phyloP scores from a whole-genome alignment of 2,113 vertebrate species.

The Damaliscus lunatus region DNA sequence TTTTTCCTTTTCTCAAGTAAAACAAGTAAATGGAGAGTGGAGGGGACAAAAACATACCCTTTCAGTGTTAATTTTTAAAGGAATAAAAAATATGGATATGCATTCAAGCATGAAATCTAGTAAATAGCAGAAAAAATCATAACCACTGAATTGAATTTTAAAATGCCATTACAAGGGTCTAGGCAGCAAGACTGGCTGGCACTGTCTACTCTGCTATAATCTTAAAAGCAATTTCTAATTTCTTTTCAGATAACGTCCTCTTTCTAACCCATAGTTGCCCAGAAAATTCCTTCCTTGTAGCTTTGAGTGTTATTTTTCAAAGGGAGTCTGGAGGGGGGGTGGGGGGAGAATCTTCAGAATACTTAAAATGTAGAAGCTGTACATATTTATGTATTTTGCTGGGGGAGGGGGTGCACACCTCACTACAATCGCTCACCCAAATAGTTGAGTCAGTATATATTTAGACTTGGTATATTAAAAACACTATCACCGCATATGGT shows the following conservation, averaged over 20 bases:
- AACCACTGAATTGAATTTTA: constrained; percentile 2
- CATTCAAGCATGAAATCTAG: constrained; percentile 10
- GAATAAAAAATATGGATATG: constrained; percentile 2
- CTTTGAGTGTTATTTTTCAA: not conserved
- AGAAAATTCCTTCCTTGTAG: not conserved
- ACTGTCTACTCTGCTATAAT: not conserved
- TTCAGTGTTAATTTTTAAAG: constrained; percentile 28
- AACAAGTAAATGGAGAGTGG: constrained; percentile 15
- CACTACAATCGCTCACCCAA: not conserved
- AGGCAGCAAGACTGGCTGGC: not conserved
- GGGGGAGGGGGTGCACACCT: not conserved
- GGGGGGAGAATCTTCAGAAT: not conserved
- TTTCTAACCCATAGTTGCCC: not conserved
- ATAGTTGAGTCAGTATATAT: not conserved
- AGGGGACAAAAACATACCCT: constrained; percentile 8
- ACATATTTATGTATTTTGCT: not conserved
- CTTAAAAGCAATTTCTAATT: constrained; percentile 6
- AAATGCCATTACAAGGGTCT: constrained; percentile 6
- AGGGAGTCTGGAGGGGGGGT: not conserved
- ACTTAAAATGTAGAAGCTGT: not conserved
- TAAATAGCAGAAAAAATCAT: not conserved
- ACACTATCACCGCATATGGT: not conserved
- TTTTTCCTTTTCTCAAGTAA: not conserved
- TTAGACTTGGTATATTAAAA: not conserved
- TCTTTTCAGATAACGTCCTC: not conserved